Evolutionary conservation across 2,888 invertebrate genomes (phyloP).

Genomic region (Linyphia triangularis): DNA sequence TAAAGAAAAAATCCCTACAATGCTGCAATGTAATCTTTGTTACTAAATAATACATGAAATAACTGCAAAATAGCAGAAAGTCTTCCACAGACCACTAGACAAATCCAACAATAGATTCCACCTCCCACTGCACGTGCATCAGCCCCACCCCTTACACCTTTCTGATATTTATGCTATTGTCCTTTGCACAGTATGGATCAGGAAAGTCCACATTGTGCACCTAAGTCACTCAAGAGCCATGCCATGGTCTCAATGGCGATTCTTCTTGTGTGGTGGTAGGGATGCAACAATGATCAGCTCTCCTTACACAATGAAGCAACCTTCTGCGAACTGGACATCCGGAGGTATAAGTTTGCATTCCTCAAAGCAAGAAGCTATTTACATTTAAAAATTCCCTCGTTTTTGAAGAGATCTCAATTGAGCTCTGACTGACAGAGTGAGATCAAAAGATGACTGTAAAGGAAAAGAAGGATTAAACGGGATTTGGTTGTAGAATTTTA

Average conservation of each 20-base stretch:
- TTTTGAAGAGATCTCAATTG: slow-evolving; percentile 26
- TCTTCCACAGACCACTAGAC: background rate
- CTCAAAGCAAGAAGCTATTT: slow-evolving; percentile 32
- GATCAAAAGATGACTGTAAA: background rate
- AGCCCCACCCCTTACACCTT: background rate
- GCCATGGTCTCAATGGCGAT: slow-evolving; percentile 12
- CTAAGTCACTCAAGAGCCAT: slow-evolving; percentile 57
- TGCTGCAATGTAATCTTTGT: too few relatives aligned
- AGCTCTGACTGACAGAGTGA: slow-evolving; percentile 5
- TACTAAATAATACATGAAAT: too few relatives aligned
- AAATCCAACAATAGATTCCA: background rate
- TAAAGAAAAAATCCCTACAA: too few relatives aligned
- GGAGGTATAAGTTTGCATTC: slow-evolving; percentile 28
- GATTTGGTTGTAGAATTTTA: background rate
- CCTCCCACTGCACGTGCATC: background rate
- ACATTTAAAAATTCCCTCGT: slow-evolving; percentile 41
- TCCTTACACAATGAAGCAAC: background rate
- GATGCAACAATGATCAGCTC: slow-evolving; percentile 17
- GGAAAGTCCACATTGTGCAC: slow-evolving; percentile 33
- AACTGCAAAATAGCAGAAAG: too few relatives aligned
- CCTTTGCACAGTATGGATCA: slow-evolving; percentile 1
- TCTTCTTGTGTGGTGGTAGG: slow-evolving; percentile 25
- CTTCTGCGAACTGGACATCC: background rate
- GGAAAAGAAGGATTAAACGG: slow-evolving; percentile 40
- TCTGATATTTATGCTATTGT: slow-evolving; percentile 55